Conservation (phyloP, 2,888 invertebrate genomes). For the Ptychoptera contaminata region DNA sequence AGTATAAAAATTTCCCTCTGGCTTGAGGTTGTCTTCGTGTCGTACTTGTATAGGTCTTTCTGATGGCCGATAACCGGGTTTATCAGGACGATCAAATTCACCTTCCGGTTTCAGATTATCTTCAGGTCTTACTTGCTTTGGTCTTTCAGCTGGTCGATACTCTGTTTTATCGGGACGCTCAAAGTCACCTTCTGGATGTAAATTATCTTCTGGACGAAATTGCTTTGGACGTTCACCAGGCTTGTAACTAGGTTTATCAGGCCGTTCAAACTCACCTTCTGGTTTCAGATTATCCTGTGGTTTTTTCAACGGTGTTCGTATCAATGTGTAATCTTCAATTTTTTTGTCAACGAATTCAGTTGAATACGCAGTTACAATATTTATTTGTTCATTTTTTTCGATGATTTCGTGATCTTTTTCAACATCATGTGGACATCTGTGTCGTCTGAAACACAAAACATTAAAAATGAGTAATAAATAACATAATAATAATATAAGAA, state of each 20-base stretch:
- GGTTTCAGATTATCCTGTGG: constrained; percentile 31
- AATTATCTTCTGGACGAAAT: constrained; percentile 34
- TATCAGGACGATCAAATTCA: constrained; percentile 24
- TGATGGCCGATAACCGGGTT: constrained; percentile 27
- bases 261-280: constrained; percentile 35
- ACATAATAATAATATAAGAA: too few species aligned
- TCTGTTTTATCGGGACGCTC: constrained; percentile 18
- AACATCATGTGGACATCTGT: constrained; percentile 57
- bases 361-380: constrained; percentile 43
- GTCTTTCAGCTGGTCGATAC: constrained; percentile 28
- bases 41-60: constrained; percentile 31
- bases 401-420: constrained; percentile 13
- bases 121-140: constrained; percentile 29
- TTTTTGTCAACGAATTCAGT: constrained; percentile 33
- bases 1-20: constrained; percentile 8
- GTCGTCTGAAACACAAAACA: constrained; percentile 61
- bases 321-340: neutral
- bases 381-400: constrained; percentile 17
- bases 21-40: constrained; percentile 15
- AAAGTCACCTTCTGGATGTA: constrained; percentile 35
- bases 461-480: too few species aligned
- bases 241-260: constrained; percentile 3
- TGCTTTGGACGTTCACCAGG: constrained; percentile 26
- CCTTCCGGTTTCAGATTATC: constrained; percentile 41
- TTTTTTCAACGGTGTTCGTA: constrained; percentile 18